Base-by-base conservation (phyloP, 2,113 vertebrate genomes). In the Phylloscopus trochiloides region DNA sequence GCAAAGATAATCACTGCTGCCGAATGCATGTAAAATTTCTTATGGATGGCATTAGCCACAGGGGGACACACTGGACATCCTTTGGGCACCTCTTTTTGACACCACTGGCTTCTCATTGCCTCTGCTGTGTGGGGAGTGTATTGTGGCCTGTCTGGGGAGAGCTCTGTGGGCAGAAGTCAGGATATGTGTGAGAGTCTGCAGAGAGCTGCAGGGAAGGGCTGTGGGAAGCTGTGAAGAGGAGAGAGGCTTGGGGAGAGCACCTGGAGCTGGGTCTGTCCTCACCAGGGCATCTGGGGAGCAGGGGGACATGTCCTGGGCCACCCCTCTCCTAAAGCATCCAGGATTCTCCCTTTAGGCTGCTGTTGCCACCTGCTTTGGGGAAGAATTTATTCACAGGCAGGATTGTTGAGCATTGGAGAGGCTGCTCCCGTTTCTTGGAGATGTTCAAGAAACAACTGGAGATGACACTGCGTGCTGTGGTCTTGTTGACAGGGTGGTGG, bases 111-210 rank as follows among this genome's bases (percentile, higher is more conserved):
- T 92, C 67, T 83, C 17, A 4, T 77, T 81, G 28, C 40, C 42
- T 40, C 20, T 47, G 32, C 62, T 0, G 0, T 10, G 15, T 19
- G 50, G 12, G 14, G 18, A 47, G 20, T 14, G 32, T 26, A 0
- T 7, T 50, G 43, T 20, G 34, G 59, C n/a, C 40, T 38, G 14
- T 47, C 28, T 24, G 24, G 50, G 42, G 50, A 59, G 38, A 43
- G 52, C 17, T 26, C 40, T 54, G 32, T 13, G n/a, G 17, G 22
- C 28, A 15, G 32, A 5, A 66, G 38, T 14, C 36, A 16, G 45
- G 28, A 2, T 5, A 9, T n/a, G 28, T 74, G 0, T 59, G 38
- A 13, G 26, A 32, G 20, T 43, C 21, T 15, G 21, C 22, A 25
- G 21, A 22, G 54, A 38, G 22, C 21, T 14, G 6, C 52, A 40